These are phyloP conservation scores for Python bivittatus DNA, from an alignment of 2,113 vertebrate genomes.

Conservation along the genomic window DNA sequence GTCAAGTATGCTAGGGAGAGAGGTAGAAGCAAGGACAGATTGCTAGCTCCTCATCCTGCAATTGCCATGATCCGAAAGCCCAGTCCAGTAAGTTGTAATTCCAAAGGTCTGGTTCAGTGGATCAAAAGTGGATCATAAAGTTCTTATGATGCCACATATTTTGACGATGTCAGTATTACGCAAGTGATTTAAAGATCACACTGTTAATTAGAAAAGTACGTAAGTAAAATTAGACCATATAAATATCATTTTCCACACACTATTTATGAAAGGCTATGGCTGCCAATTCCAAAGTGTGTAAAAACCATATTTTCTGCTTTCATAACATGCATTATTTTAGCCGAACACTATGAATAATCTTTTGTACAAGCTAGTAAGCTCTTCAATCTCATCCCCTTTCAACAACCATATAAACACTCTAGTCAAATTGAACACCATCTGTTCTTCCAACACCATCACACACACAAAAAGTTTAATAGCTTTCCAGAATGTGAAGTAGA, in stretches of 20 bases:
- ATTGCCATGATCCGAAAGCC: background rate
- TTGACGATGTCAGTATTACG: background rate
- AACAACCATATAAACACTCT: background rate
- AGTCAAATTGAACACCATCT: constrained; percentile 23
- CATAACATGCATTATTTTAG: background rate
- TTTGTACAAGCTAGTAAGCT: background rate
- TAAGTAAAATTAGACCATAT: background rate
- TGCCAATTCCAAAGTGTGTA: background rate
- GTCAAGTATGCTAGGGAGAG: background rate
- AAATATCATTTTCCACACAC: background rate
- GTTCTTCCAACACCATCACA: background rate
- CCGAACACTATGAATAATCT: constrained; percentile 1
- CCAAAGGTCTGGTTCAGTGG: background rate
- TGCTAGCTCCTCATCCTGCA: background rate
- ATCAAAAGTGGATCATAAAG: background rate
- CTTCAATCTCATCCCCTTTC: background rate
- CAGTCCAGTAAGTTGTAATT: background rate
- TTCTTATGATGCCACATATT: background rate
- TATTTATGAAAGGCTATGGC: background rate
- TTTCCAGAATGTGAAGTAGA: constrained; percentile 15
- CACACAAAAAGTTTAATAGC: background rate
- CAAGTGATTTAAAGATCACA: background rate
- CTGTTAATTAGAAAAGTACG: background rate
- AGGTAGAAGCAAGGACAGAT: background rate
- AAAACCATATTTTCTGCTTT: constrained; percentile 21